Base-by-base conservation (phyloP, 37 sponge, comb jelly and placozoan species). In the Theonella swinhoei region DNA sequence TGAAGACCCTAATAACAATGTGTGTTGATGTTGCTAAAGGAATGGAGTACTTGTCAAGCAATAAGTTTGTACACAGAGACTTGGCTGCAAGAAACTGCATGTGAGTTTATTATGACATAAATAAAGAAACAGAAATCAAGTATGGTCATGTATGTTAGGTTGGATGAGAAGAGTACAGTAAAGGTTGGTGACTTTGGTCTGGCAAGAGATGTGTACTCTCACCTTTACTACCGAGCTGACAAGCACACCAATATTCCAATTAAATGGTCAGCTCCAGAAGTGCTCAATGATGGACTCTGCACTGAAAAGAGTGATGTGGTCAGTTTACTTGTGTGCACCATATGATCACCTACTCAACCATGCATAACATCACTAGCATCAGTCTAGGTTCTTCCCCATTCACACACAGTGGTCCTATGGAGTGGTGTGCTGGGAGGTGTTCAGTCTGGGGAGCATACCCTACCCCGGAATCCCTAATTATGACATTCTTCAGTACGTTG, bases 161-260 rank as follows among this genome's bases (percentile, higher is more conserved):
- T 85, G 35, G 77, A 76, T 33, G 39, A 28, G 9, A 30, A 75
- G 33, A 20, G 75, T 30, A 38, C 22, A 11, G 78, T 93, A 38
- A 93, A 93, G 73, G 59, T 93, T 17, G 89, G 83, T 0, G 93
- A 93, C 62, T 93, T 93, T 89, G 93, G 93, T 2, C 42, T 93
- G 72, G 68, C 93, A 34, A 77, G 90, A 35, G 90, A 93, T 39
- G 39, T 77, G 0, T 83, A 83, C 37, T 37, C 28, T 28, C 64
- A 29, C 1, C 28, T 39, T 39, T 76, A 85, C 77, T 85, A 85
- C 40, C 32, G 68, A 4, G 54, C 11, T 17, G 69, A 75, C 33
- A 74, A 63, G 40, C 3, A 32, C n/a, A 31, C 54, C 35, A 66
- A 77, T 25, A 39, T 76, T 1, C 85, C 85, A 23, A 70, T 85